Conservation (phyloP, 2,888 invertebrate species). For the Palloptera scutellata region DNA sequence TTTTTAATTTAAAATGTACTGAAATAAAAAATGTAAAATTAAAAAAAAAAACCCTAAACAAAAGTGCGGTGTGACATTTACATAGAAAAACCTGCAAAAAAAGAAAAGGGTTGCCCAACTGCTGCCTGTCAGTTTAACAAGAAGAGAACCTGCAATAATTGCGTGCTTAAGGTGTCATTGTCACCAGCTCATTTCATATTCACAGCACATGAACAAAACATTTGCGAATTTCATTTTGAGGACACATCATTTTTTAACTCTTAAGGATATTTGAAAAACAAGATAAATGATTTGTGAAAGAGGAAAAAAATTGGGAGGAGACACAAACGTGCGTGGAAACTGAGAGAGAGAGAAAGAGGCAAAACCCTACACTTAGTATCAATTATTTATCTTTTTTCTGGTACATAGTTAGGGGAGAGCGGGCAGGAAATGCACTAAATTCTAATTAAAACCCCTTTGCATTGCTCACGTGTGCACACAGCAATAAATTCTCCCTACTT, state of each 20-base stretch:
- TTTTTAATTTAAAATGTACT: too few species aligned
- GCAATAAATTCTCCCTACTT: slow-evolving; percentile 32
- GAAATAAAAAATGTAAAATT: too few species aligned
- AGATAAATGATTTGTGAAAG: slow-evolving; percentile 28
- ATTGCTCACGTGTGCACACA: slow-evolving; percentile 33
- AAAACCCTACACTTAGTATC: not conserved
- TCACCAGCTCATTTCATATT: slow-evolving; percentile 38
- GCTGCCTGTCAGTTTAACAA: too few species aligned
- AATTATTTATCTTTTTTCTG: too few species aligned
- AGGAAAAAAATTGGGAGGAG: not conserved
- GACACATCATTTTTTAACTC: slow-evolving; percentile 30
- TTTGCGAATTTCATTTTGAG: slow-evolving; percentile 32
- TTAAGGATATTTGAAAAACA: slow-evolving; percentile 26
- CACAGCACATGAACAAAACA: slow-evolving; percentile 30
- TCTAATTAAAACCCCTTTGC: slow-evolving; percentile 40
- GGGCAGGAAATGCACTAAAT: slow-evolving; percentile 14
- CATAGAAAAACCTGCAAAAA: too few species aligned
- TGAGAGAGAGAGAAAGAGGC: not conserved
- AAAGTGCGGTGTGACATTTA: too few species aligned
- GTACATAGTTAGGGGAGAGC: not conserved
- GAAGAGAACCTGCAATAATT: too few species aligned
- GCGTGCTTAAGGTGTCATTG: too few species aligned
- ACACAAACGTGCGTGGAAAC: not conserved
- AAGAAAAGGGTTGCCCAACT: too few species aligned
- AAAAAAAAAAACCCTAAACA: too few species aligned